Conservation (phyloP, 2,797 vertebrate species). For the Anabas testudineus region DNA sequence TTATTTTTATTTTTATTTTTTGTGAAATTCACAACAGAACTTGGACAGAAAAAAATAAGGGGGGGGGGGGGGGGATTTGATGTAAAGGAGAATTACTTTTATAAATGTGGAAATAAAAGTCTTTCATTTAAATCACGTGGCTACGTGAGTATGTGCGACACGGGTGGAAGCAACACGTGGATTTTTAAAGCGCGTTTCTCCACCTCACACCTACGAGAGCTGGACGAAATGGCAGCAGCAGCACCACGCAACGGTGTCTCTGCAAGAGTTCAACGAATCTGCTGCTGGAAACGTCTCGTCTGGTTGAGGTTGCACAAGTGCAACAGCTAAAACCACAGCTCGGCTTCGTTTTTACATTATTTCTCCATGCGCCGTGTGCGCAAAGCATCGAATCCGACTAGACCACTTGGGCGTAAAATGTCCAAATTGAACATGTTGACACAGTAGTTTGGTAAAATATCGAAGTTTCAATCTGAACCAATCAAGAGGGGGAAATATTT, state of each 20-base stretch:
- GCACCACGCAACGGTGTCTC: background rate
- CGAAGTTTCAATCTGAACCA: no score
- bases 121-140: conserved; percentile 85
- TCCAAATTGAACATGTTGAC: background rate
- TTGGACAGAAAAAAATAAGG: conserved; percentile 48
- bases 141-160: conserved; percentile 49
- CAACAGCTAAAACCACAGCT: no score
- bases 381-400: background rate
- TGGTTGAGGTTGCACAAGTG: no score
- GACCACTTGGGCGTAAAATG: background rate
- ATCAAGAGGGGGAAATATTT: background rate
- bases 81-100: conserved; percentile 89
- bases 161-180: conserved; percentile 47
- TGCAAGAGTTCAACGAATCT: background rate
- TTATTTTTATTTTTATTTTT: conserved; percentile 21
- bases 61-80: conserved; percentile 70
- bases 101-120: conserved; percentile 97
- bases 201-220: background rate
- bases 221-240: background rate
- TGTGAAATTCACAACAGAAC: conserved; percentile 69
- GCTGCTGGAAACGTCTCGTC: background rate
- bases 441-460: rapidly evolving
- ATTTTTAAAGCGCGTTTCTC: background rate
- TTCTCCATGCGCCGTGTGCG: background rate
- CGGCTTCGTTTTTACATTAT: background rate